Base-by-base conservation (phyloP, 2,113 vertebrate genomes). In the Eulemur macaco region DNA sequence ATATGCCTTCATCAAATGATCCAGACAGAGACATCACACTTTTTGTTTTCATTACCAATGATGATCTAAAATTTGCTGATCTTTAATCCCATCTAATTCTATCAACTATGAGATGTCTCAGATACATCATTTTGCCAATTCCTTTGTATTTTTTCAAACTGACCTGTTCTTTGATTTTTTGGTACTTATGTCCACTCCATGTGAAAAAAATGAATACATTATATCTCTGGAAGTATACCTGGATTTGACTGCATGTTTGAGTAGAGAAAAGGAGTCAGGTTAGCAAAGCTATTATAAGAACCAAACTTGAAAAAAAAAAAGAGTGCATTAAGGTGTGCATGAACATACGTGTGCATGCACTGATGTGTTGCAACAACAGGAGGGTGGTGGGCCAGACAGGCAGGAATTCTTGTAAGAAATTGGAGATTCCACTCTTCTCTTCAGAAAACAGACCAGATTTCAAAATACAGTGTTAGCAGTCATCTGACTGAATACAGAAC, bases 281-380 rank as follows among this genome's bases (percentile, higher is more conserved):
- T 76, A 81, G 23, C 7, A 85, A 29, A 29, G 56, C 4, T 63
- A 1, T 39, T 47, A 7, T 54, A 12, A 2, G 73, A 81, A 45
- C 3, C 17, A n/a, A 76, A 69, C 9, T 78, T 29, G 4, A 4
- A 20, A 73, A 54, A 42, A 42, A 42, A 42, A 54, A 12, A 20
- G 5, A 74, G 39, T 80, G 60, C 47, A 58, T 60, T 8, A 31
- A n/a, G 6, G 27, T 86, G 0, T 29, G 3, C 6, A 42, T 63
- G 54, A 47, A 18, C 0, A 1, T 25, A 27, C 2, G 0, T 74
- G 7, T 13, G 27, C 39, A 42, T 34, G 4, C n/a, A 9, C 45
- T 42, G 17, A 29, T n/a, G 3, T 64, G 8, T 71, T 83, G 64
- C 15, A 64, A 1, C 31, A 8, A 37, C 23, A 25, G 34, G 4